Conservation (phyloP, 1,140 invertebrate species). For the Macrotrachela quadricornifera region DNA sequence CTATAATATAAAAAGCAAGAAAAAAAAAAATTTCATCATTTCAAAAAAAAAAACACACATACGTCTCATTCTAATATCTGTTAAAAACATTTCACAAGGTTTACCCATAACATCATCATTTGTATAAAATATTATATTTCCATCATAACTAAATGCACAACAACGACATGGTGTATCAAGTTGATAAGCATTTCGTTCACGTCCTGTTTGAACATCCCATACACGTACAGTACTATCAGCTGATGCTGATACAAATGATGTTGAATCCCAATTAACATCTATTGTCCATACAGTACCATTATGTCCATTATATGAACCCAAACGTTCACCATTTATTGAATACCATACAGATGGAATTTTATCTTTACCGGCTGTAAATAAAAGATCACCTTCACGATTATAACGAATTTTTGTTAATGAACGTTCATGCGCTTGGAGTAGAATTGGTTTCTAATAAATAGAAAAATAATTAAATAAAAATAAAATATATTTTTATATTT, state of each 20-base stretch:
- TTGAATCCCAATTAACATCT: conserved; percentile 69
- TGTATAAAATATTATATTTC: conserved; percentile 67
- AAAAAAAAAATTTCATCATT: no score
- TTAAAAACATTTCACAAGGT: no score
- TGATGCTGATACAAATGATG: conserved; percentile 66
- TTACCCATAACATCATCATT: conserved; percentile 40
- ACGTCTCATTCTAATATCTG: no score
- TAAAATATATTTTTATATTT: no score
- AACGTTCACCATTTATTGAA: conserved; percentile 80
- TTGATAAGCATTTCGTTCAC: conserved; percentile 11
- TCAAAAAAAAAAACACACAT: no score
- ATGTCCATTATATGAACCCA: conserved; percentile 83
- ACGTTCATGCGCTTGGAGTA: conserved; percentile 92
- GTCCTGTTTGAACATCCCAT: conserved; percentile 66
- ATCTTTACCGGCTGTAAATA: conserved; percentile 93
- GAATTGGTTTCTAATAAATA: conserved; percentile 56
- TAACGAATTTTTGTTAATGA: conserved; percentile 95
- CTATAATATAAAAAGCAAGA: no score
- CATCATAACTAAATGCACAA: conserved; percentile 74
- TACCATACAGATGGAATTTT: conserved; percentile 91
- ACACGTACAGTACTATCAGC: conserved; percentile 67
- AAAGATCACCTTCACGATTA: conserved; percentile 83
- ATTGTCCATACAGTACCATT: conserved; percentile 90
- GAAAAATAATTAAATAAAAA: neutral
- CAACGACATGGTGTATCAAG: conserved; percentile 46